Percentiles rank a stretch among this genome's conserved stretches.
phyloP scores from a whole-genome alignment of 2,888 invertebrate genomes.

The Automeris io region DNA sequence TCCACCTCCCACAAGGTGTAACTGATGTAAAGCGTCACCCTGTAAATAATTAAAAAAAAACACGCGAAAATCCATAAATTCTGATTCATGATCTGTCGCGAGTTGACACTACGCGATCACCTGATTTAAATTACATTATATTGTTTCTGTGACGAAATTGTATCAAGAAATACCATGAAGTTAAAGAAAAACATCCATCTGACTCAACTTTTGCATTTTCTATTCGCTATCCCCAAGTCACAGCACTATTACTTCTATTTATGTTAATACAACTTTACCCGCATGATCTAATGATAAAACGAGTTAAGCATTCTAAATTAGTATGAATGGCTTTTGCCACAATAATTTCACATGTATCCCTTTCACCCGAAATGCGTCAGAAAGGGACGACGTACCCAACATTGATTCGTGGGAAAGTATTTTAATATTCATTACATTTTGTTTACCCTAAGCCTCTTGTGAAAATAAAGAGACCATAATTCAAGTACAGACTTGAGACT shows the following conservation, averaged over 20 bases:
- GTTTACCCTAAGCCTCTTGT: constrained; percentile 20
- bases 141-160: too few species aligned
- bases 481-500: neutral
- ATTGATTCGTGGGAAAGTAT: constrained; percentile 36
- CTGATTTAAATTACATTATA: too few species aligned
- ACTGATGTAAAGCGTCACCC: too few species aligned
- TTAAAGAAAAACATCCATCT: too few species aligned
- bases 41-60: too few species aligned
- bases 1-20: too few species aligned
- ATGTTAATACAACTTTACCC: constrained; percentile 19
- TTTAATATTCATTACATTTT: constrained; percentile 28
- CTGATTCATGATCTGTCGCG: too few species aligned
- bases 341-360: constrained; percentile 13
- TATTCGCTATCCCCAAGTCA: too few species aligned
- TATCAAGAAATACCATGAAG: too few species aligned
- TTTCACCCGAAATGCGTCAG: constrained; percentile 14
- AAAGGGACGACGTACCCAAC: constrained; percentile 20
- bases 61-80: too few species aligned
- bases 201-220: too few species aligned
- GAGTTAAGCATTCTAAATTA: constrained; percentile 37
- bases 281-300: constrained; percentile 34
- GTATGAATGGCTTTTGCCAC: constrained; percentile 30
- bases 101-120: too few species aligned
- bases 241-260: neutral
- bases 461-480: constrained; percentile 2